Evolutionary conservation across 2,113 vertebrate genomes (phyloP), one percentile per base, ranked within the genome.

Genomic region (Scalopus aquaticus): DNA sequence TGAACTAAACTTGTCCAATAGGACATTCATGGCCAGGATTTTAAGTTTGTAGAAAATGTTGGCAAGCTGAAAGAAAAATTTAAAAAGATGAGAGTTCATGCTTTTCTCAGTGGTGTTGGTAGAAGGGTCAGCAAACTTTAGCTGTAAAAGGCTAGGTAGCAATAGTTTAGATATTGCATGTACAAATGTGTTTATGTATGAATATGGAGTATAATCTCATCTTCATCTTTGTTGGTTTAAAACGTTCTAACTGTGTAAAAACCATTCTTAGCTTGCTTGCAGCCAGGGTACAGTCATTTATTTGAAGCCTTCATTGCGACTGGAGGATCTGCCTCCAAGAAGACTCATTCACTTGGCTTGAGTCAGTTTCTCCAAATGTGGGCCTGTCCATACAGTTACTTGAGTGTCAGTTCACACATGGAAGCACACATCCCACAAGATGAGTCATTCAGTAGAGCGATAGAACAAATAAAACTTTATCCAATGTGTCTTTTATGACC

Each of bases 11-110:
- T 85, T 90, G 58, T 58, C 8, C 42, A 76, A 69, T 15, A 16
- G 20, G 26, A 17, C 58, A 81, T 81, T 93, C 16, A 76, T 32
- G 32, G 2, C 9, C 58, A 93, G 35, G 65, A 6, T 20, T 74
- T 74, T 87, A 67, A 90, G 44, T 49, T 32, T 37, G 54, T 65
- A 80, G 87, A 70, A 62, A 91, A 70, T 64, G 46, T 88, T 88
- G 62, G 44, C 44, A 78, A 82, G 35, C 26, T 54, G 17, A 39
- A 56, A 26, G 9, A 80, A 87, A 28, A 56, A 6, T 51, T 56
- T 56, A 56, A 56, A 56, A 56, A 56, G 54, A 20, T 22, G 54
- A 56, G 54, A 74, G 26, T 81, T 67, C n/a, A 58, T 54, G 56
- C 70, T 56, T 24, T 35, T 64, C n/a, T 72, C 35, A 35, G 11